Base-by-base conservation (phyloP, 2,113 vertebrate genomes). In the Sula dactylatra region DNA sequence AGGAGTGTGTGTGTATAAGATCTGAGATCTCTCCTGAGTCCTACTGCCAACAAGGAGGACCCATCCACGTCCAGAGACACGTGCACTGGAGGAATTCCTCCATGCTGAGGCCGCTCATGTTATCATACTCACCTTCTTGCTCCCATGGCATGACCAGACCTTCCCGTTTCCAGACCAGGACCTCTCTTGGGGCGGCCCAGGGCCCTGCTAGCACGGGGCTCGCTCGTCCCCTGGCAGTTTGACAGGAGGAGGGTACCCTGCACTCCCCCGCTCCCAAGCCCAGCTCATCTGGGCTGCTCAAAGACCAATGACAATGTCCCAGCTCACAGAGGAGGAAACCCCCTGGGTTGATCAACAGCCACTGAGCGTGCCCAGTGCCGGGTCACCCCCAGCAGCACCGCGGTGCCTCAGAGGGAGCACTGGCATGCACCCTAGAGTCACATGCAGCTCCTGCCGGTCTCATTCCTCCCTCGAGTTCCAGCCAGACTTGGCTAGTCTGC, bases 281-380 rank as follows among this genome's bases (percentile, higher is more conserved):
- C 27, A 80, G 34, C 32, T 77, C 47, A 64, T 27, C 10, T 21
- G 80, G n/a, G 25, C 32, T 50, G 49, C 58, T 55, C 38, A 42
- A 9, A 62, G 61, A 36, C 13, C 2, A 18, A 22, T 32, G 8
- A 74, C 0, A 0, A 49, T 2, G 27, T 77, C 26, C 19, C 77
- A 81, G 72, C n/a, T 72, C 34, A 56, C 34, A 64, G 38, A 82
- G 59, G 17, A 10, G 29, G 27, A 67, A 80, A 45, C 10, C 5
- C 13, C 19, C 34, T 18, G 40, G 21, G 61, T 32, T 55, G 27
- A 52, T 42, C 62, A 71, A 45, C 44, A 90, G 45, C 24, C 59
- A 15, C 40, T 7, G 34, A 61, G 17, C 11, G 36, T 58, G n/a
- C 58, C 67, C 44, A 72, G 58, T 4, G 29, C 71, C 71, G 49